Conservation (phyloP, 2,113 vertebrate species). For the Zapus hudsonius region DNA sequence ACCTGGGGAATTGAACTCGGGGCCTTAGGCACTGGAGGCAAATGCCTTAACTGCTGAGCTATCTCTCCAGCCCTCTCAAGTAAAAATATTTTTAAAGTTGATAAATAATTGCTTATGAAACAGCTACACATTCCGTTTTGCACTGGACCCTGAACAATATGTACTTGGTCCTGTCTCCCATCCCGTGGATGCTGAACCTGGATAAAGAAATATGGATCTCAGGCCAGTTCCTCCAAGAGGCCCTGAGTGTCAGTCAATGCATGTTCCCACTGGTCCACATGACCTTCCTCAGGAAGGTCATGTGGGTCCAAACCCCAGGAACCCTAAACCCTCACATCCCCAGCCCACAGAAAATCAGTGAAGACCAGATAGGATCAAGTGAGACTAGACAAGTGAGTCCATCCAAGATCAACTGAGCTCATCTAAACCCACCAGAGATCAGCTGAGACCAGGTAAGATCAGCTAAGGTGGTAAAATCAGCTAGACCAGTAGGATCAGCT, state of each 20-base stretch:
- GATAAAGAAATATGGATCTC: too few relatives aligned
- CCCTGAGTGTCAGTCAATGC: neutral
- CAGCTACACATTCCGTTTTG: neutral
- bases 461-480: neutral
- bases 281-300: neutral
- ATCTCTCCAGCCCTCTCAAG: too few relatives aligned
- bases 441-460: neutral
- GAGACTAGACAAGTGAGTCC: neutral
- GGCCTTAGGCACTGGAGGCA: too few relatives aligned
- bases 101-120: neutral
- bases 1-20: too few relatives aligned
- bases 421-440: neutral
- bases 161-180: neutral
- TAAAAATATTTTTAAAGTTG: too few relatives aligned
- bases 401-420: neutral
- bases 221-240: neutral
- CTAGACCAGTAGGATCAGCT: too few relatives aligned
- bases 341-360: neutral
- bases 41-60: too few relatives aligned
- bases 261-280: accelerated
- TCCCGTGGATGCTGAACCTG: neutral
- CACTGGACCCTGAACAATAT: neutral
- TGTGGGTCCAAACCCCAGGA: neutral
- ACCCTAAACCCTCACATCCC: neutral
- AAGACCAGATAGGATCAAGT: neutral